Evolutionary conservation across 2,113 vertebrate genomes (phyloP).

Genomic region (Todiramphus saurophagus): DNA sequence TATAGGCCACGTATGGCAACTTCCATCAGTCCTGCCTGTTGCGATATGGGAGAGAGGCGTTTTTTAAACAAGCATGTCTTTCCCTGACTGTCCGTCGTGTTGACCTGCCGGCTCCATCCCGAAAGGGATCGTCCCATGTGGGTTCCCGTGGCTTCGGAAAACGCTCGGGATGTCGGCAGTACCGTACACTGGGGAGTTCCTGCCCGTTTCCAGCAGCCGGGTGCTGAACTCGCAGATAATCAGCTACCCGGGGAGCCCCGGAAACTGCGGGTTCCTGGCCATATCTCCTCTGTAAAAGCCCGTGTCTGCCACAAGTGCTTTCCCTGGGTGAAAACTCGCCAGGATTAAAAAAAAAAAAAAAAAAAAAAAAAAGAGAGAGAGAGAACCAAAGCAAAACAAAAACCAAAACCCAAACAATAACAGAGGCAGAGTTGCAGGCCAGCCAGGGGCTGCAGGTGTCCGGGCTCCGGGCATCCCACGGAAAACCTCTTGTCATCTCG

Average conservation of each 20-base stretch:
- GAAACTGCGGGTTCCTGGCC: background rate
- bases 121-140: rapidly evolving
- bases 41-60: rapidly evolving
- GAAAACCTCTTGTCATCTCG: rapidly evolving
- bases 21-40: background rate
- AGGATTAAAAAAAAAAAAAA: background rate
- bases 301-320: background rate
- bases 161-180: rapidly evolving
- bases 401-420: background rate
- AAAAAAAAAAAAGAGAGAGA: too few species aligned
- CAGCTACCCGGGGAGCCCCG: too few species aligned
- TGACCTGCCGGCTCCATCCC: background rate
- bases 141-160: background rate
- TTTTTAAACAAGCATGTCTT: background rate
- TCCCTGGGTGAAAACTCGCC: background rate
- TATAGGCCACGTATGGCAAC: background rate
- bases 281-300: background rate
- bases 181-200: background rate
- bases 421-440: background rate
- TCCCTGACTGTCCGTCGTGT: background rate
- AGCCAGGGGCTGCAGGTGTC: background rate
- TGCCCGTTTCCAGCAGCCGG: background rate
- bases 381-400: too few species aligned
- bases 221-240: background rate
- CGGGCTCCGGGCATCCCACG: background rate